Evolutionary conservation across 2,888 invertebrate genomes (phyloP).

Genomic region (Rambutsinella grinnellia): DNA sequence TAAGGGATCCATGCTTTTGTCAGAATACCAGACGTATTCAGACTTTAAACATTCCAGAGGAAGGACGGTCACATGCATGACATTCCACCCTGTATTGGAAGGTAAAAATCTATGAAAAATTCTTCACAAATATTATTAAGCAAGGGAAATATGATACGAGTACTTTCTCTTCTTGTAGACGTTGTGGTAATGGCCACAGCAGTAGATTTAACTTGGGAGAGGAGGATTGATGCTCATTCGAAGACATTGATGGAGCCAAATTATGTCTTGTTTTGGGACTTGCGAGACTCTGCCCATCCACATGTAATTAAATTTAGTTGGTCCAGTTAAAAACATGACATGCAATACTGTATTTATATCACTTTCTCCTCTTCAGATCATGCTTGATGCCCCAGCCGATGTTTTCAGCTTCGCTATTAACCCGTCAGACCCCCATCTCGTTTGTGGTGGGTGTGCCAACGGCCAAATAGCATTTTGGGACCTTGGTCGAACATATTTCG

Average conservation of each 20-base stretch:
- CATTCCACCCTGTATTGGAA: constrained; percentile 63
- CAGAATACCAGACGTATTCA: constrained; percentile 62
- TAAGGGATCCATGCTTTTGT: constrained; percentile 59
- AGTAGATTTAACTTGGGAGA: constrained; percentile 62
- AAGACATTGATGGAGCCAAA: constrained; percentile 63
- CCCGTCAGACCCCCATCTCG: constrained; percentile 62
- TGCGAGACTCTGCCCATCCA: constrained; percentile 62
- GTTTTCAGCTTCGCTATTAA: constrained; percentile 62
- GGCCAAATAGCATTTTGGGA: constrained; percentile 66
- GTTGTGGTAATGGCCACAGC: constrained; percentile 62
- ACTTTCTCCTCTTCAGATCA: constrained; percentile 38
- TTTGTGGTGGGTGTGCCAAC: constrained; percentile 65
- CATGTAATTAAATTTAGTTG: constrained; percentile 39
- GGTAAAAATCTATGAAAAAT: no score
- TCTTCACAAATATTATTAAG: no score
- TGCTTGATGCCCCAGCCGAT: constrained; percentile 64
- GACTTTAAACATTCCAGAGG: constrained; percentile 62
- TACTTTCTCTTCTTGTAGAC: no score
- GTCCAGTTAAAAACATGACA: background rate
- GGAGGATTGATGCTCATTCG: constrained; percentile 61
- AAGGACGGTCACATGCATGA: constrained; percentile 59
- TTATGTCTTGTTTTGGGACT: constrained; percentile 64
- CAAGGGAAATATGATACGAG: no score
- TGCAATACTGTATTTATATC: background rate
- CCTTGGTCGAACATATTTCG: constrained; percentile 56